Evolutionary conservation across 1,140 invertebrate species (phyloP), one percentile per base, ranked within the genome.

Genomic region (Bathynomus jamesi): DNA sequence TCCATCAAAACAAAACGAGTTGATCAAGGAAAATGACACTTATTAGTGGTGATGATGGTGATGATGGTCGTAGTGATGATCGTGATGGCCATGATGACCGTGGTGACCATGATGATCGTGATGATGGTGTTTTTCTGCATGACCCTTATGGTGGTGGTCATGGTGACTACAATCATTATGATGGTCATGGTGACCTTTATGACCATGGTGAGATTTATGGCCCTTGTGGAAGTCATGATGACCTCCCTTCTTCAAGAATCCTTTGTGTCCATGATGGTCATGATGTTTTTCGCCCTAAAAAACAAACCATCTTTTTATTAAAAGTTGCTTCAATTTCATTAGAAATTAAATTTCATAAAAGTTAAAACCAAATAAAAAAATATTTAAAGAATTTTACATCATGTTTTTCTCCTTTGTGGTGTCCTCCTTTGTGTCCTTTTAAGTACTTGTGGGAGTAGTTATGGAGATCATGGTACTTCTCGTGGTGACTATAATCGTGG

Each of bases 81-180:
- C 67, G 25, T 69, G 25, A 61, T 69, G 67, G 31, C 67, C 67
- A 30, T 27, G 61, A 30, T 61, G 1, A 11, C 61, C 30, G 67
- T 72, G 66, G 21, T 73, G 65, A 25, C 75, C 68, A 40, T 76
- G 75, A 53, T 76, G 73, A 10, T 74, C 75, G 53, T 72, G 30
- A 28, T 72, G 64, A 40, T 75, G 74, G 61, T 75, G 71, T 27
- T 75, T 67, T 27, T 61, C 70, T 46, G 72, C 74, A 40, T 69
- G 64, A 28, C 68, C 61, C 13, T 73, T 53, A 25, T 74, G 62
- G 61, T 76, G 75, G 46, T 76, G 73, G 5, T 74, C 75, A 53
- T 72, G 30, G 21, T 76, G 69, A 28, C 68, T 61, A 60, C 61
- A 67, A 28, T n/a, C n/a, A n/a, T n/a, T n/a, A n/a, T n/a, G n/a